Conservation (phyloP, 92 coral and sea anemone species). For the Palythoa grandiflora region DNA sequence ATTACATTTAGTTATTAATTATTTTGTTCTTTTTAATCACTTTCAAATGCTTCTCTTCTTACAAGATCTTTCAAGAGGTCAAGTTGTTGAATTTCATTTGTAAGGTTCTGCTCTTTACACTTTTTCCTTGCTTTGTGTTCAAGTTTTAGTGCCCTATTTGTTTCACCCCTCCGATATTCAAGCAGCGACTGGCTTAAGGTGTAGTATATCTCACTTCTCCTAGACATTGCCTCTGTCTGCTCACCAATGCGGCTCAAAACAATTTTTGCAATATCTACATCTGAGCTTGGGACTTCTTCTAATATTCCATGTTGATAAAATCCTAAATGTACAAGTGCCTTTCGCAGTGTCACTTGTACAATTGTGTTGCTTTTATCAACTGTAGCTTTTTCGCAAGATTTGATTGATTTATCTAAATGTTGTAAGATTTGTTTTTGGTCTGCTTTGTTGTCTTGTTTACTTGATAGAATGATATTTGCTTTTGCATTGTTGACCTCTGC, state of each 20-base stretch:
- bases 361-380: slow-evolving; percentile 44
- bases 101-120: slow-evolving; percentile 19
- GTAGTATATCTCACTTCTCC: slow-evolving; percentile 36
- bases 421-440: slow-evolving; percentile 11
- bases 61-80: slow-evolving; percentile 45
- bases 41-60: background rate
- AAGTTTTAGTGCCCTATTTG: slow-evolving; percentile 14
- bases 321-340: slow-evolving; percentile 57
- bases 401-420: slow-evolving; percentile 32
- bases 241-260: slow-evolving; percentile 33
- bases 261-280: slow-evolving; percentile 44
- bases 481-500: slow-evolving; percentile 46
- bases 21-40: too few relatives aligned
- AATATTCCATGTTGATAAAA: slow-evolving; percentile 62
- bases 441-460: slow-evolving; percentile 15
- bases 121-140: slow-evolving; percentile 49
- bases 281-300: slow-evolving; percentile 46
- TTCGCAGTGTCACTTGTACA: slow-evolving; percentile 46
- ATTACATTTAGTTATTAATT: too few relatives aligned
- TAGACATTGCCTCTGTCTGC: slow-evolving; percentile 3
- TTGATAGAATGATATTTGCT: slow-evolving; percentile 50
- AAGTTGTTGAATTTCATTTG: slow-evolving; percentile 50
- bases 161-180: background rate
- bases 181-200: background rate
- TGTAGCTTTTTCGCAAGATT: slow-evolving; percentile 41